Percentiles rank a stretch among this genome's conserved stretches.
Evolutionary conservation across 1,140 invertebrate genomes (phyloP).

Genomic region (Reticulitermes speratus): DNA sequence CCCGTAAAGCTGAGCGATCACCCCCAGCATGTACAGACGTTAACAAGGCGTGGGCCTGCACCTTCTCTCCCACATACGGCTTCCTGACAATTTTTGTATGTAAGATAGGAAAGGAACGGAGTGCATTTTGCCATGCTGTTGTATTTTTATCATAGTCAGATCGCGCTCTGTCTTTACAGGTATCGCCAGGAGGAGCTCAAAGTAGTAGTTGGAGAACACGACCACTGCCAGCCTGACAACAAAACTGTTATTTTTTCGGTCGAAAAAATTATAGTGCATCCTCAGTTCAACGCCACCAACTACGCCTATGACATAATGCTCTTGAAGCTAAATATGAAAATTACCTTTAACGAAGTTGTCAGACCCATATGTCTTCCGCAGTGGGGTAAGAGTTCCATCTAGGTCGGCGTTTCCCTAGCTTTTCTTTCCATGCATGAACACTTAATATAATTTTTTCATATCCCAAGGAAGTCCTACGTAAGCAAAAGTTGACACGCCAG

Average conservation of each 20-base stretch:
- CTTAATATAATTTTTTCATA: too few relatives aligned
- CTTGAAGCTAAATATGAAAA: not conserved
- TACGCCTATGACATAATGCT: not conserved
- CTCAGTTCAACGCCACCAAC: not conserved
- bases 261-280: not conserved
- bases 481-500: too few relatives aligned
- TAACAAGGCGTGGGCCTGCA: too few relatives aligned
- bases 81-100: too few relatives aligned
- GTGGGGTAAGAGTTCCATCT: not conserved
- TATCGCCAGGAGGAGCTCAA: not conserved
- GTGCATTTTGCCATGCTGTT: not conserved
- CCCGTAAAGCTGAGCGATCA: too few relatives aligned
- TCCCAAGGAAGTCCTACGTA: too few relatives aligned
- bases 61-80: too few relatives aligned
- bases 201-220: not conserved
- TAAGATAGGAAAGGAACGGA: too few relatives aligned
- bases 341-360: not conserved
- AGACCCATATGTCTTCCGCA: not conserved
- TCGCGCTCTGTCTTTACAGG: not conserved
- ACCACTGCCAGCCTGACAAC: conserved; percentile 34
- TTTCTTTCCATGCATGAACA: too few relatives aligned
- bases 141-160: not conserved
- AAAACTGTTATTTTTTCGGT: not conserved
- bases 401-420: too few relatives aligned
- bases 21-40: too few relatives aligned